A percentile compares a stretch with the other conserved stretches of the same genome.
phyloP scores from a whole-genome alignment of 2,113 vertebrate species.

The Trochalopteron elliotii region DNA sequence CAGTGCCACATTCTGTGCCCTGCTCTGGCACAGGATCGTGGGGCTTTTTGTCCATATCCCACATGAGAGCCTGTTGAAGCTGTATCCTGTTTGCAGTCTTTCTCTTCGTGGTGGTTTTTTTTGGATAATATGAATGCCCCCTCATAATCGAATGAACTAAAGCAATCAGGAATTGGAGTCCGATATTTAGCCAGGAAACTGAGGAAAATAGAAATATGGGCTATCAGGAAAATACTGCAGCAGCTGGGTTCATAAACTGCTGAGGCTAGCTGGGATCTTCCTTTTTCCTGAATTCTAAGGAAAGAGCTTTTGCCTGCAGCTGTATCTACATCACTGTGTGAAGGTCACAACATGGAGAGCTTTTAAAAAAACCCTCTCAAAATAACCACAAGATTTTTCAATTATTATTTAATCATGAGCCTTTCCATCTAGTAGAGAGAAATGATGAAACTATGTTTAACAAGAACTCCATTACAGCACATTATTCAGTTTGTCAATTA shows the following conservation, averaged over 20 bases:
- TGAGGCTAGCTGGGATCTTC: neutral
- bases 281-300: neutral
- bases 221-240: neutral
- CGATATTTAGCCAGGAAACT: neutral
- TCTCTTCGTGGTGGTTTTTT: neutral
- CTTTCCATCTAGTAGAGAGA: neutral
- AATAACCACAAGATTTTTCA: slow-evolving; percentile 28
- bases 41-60: neutral
- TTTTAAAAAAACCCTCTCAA: neutral
- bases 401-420: slow-evolving; percentile 39
- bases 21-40: neutral
- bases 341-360: slow-evolving; percentile 10
- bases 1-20: neutral
- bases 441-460: neutral
- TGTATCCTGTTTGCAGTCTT: neutral
- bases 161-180: neutral
- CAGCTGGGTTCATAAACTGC: neutral
- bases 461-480: neutral
- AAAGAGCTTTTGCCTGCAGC: neutral
- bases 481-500: slow-evolving; percentile 21
- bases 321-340: neutral
- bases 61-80: accelerated
- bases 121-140: neutral
- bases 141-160: neutral
- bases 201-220: neutral